Conservation (phyloP, 2,113 vertebrate genomes). For the Mastomys natalensis region DNA sequence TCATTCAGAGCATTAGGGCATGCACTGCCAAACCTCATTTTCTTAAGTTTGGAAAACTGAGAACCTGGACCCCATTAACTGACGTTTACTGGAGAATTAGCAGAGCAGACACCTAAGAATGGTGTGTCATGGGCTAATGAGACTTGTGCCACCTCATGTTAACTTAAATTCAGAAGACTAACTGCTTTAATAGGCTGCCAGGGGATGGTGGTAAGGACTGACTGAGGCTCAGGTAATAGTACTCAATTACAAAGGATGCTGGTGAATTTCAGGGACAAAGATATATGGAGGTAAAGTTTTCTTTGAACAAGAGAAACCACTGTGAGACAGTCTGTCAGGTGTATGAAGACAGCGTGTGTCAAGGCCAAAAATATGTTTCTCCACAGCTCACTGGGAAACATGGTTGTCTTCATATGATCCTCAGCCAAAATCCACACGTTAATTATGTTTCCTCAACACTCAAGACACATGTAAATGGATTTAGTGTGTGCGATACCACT, state of each 20-base stretch:
- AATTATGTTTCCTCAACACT: too few relatives aligned
- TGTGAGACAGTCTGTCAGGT: not conserved
- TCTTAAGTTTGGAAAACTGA: not conserved
- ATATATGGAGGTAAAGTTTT: not conserved
- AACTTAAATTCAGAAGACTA: not conserved
- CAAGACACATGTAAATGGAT: not conserved
- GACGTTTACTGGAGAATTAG: not conserved
- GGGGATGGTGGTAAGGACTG: not conserved
- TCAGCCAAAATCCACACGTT: not conserved
- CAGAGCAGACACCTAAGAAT: not conserved
- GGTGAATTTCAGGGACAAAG: not conserved
- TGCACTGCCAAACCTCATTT: not conserved
- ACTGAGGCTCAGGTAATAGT: not conserved
- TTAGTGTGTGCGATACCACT: not conserved
- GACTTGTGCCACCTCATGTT: rapidly evolving
- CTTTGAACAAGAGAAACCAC: not conserved
- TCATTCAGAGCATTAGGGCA: not conserved
- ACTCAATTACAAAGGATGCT: not conserved
- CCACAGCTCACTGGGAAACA: not conserved
- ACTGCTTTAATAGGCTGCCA: not conserved
- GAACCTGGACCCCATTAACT: not conserved
- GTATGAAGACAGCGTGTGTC: rapidly evolving
- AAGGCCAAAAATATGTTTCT: not conserved
- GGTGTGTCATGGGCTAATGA: too few relatives aligned
- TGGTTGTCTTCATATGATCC: not conserved